Evolutionary conservation across 2,797 vertebrate genomes (phyloP).

Genomic region (Oreortyx pictus): DNA sequence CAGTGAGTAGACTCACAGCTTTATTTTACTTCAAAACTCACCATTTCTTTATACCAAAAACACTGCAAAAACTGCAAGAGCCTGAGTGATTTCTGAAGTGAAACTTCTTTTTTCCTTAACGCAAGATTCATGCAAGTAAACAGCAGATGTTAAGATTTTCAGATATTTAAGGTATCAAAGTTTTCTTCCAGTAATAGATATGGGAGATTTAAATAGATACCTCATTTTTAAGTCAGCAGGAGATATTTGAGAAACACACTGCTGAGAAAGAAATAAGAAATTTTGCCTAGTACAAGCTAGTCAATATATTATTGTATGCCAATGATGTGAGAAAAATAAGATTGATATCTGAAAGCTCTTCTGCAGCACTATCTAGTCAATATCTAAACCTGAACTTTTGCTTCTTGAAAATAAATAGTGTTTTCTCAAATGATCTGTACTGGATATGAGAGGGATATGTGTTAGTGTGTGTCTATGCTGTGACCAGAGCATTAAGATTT

Average conservation of each 20-base stretch:
- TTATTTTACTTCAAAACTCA: background rate
- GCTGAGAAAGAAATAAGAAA: background rate
- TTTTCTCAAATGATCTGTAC: background rate
- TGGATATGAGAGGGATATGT: background rate
- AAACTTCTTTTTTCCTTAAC: background rate
- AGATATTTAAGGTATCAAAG: background rate
- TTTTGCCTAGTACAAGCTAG: background rate
- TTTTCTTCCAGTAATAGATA: background rate
- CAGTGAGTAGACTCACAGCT: fast-evolving
- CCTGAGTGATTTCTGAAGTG: background rate
- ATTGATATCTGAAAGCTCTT: background rate
- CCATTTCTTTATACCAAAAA: background rate
- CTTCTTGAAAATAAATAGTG: background rate
- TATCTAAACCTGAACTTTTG: background rate
- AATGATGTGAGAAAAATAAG: background rate
- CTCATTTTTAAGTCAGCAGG: conserved; percentile 9
- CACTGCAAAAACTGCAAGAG: background rate
- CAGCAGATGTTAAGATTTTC: background rate
- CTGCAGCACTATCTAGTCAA: background rate
- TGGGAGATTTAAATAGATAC: conserved; percentile 1
- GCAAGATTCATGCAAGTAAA: background rate
- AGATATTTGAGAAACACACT: background rate
- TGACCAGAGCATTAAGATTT: background rate
- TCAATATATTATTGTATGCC: background rate
- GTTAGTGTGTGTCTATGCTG: background rate